Base-by-base conservation (phyloP, 1,140 invertebrate genomes). In the Achroia grisella region DNA sequence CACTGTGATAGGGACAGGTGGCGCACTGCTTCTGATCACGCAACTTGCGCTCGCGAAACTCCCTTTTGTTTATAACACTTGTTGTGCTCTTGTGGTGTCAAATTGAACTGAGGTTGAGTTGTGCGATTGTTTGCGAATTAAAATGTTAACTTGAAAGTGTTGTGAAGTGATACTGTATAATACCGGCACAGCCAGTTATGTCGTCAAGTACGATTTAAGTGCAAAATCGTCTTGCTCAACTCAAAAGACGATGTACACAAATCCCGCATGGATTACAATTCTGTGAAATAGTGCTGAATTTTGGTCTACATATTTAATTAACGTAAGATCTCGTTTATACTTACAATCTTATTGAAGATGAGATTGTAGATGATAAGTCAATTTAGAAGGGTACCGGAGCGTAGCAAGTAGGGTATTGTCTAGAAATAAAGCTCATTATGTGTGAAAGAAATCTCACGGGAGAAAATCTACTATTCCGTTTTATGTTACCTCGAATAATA, bases 11-110 rank as follows among this genome's bases (percentile, higher is more conserved):
- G 59, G 64, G 77, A 68, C 77, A 84, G 80, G 77, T 80, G 77
- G 62, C 62, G 67, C 56, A 60, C 54, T 46, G 57, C 62, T 58
- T 49, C 59, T 40, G 48, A 23, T 23, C 48, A 51, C 49, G 36
- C 62, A 70, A 71, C 46, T 74, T 62, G 60, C 65, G 65, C 48
- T 72, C 77, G 77, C 72, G 76, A 73, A 73, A 71, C 55, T 50
- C 56, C 62, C 64, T 71, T 69, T 80, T 81, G 76, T 80, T 77
- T 75, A 78, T 75, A 71, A 73, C 66, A 77, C 71, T 81, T 76
- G 63, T 70, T 71, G 67, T 71, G 49, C 52, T 56, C 51, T 31
- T 39, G 23, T 23, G 6, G 17, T 23, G 17, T 3, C 17, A 23
- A 23, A 23, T 23, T 23, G 17, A 23, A 23, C 2, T 3, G 17